Base-by-base conservation (phyloP, 2,888 invertebrate species). In the Zaprionus bogoriensis region DNA sequence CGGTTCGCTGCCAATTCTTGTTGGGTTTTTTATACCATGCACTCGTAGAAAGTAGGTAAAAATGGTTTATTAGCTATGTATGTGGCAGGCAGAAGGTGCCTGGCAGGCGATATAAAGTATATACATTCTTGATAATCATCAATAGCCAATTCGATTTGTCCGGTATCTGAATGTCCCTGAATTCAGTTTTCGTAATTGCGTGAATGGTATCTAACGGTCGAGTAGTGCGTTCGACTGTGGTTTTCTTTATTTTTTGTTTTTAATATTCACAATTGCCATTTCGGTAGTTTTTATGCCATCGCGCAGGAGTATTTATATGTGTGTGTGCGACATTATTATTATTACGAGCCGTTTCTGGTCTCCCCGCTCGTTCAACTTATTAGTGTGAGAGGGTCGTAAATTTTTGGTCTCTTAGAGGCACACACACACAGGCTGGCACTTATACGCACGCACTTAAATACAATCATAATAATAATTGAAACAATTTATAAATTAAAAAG, bases 401-500 rank as follows among this genome's bases (percentile, higher is more conserved):
- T 81, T 70, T 76, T 68, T 70, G 69, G 65, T 75, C 79, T 75
- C 79, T 82, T 52, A 42, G 50, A 58, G 44, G 22, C 10, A 53
- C 39, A 39, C 14, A 46, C 32, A 46, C 20, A 46, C 52, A 36
- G 22, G 30, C 57, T 67, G 71, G 64, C 72, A 72, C 72, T 72
- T 79, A 77, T 81, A 83, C 72, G 80, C 79, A 80, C 83, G 83
- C 79, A 80, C 79, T 80, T 83, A 80, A 83, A 83, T 84, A 84
- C 78, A 81, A 81, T 81, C 84, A 82, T 81, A 83, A 84, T 81
- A 82, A 84, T 85, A 85, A 83, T 87, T 80, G 74, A 75, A 79
- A 83, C 87, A 87, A 85, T 86, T 86, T 87, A 85, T 77, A 81
- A 87, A 85, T 86, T 85, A 87, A 86, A 87, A 86, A 81, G 86